Conservation (phyloP, 2,888 invertebrate genomes). For the Eilema griseolum region DNA sequence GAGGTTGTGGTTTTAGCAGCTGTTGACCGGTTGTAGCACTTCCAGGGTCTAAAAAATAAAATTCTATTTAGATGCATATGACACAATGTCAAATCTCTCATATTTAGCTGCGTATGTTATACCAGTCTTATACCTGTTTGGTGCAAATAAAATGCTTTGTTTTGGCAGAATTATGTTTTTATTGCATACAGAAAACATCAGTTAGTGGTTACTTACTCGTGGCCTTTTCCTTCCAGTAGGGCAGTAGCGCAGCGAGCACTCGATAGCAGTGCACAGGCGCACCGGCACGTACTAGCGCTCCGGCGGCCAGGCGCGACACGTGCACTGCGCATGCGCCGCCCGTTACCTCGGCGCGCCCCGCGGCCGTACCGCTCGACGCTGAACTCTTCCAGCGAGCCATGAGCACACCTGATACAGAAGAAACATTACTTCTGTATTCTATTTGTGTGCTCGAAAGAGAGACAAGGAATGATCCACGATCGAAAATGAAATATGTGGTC, state of each 20-base stretch:
- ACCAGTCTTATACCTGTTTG: no score
- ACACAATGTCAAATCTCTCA: no score
- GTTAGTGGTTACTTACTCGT: slow-evolving; percentile 54
- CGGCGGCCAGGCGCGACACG: slow-evolving; percentile 78
- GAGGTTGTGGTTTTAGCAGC: slow-evolving; percentile 93
- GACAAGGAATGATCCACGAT: no score
- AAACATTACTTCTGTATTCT: not conserved
- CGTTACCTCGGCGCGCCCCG: slow-evolving; percentile 56
- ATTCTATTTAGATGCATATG: not conserved
- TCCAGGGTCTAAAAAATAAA: slow-evolving; percentile 59
- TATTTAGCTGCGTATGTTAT: no score
- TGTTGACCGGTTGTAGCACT: slow-evolving; percentile 87
- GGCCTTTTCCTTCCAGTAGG: slow-evolving; percentile 91
- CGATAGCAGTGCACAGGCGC: slow-evolving; percentile 78
- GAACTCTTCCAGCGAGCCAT: slow-evolving; percentile 91
- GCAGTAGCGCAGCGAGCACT: slow-evolving; percentile 77
- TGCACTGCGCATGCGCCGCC: slow-evolving; percentile 78
- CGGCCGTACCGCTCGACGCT: slow-evolving; percentile 44
- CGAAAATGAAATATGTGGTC: no score
- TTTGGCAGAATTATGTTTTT: no score
- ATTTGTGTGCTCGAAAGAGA: no score
- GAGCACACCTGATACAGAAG: slow-evolving; percentile 86
- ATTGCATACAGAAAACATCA: not conserved
- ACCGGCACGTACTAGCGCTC: slow-evolving; percentile 74
- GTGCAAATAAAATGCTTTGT: no score